A percentile compares a stretch with the other conserved stretches of the same genome.
Conservation (phyloP, 1,140 invertebrate genomes). For the Aphis craccivora region DNA sequence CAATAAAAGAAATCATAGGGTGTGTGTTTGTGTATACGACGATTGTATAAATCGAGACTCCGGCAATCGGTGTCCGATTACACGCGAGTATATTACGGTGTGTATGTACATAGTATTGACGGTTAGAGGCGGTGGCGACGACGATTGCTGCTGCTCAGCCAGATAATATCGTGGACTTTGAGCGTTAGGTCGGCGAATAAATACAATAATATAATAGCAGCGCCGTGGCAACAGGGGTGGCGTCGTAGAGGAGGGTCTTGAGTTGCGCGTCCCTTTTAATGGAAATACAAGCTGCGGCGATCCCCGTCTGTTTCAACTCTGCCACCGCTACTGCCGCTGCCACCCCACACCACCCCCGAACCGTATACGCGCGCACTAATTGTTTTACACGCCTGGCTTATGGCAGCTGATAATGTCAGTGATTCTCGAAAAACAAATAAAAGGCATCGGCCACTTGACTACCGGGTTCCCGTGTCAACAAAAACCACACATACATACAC, state of each 20-base stretch:
- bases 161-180: constrained; percentile 9
- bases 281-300: constrained; percentile 46
- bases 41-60: neutral
- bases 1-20: neutral
- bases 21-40: neutral
- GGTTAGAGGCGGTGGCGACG: constrained; percentile 7
- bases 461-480: constrained; percentile 56
- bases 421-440: constrained; percentile 49
- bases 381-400: constrained; percentile 57
- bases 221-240: neutral
- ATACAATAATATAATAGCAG: constrained; percentile 38
- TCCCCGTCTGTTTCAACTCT: neutral
- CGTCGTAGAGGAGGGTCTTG: constrained; percentile 28
- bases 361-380: constrained; percentile 24
- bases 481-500: neutral
- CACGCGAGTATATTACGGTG: neutral
- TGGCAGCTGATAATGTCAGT: constrained; percentile 53
- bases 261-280: constrained; percentile 55
- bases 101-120: neutral
- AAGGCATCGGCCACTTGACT: constrained; percentile 50
- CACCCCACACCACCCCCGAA: neutral
- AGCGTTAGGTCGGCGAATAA: constrained; percentile 49
- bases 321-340: too few relatives aligned
- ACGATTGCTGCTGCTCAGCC: constrained; percentile 2
- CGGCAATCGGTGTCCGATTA: constrained; percentile 57